Conservation (phyloP, 2,113 vertebrate genomes). For the Heterocephalus glaber region DNA sequence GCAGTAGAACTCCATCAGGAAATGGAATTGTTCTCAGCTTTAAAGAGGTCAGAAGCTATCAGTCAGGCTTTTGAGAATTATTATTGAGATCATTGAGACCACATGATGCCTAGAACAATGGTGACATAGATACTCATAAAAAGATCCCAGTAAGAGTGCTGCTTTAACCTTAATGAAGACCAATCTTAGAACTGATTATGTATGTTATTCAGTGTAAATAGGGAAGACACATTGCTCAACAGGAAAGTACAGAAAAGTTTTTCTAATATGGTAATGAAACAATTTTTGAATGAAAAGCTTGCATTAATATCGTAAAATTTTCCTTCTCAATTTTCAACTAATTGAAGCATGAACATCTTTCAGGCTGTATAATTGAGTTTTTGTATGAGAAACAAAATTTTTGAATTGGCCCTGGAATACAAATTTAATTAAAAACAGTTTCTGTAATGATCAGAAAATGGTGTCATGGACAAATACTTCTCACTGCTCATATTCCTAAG, state of each 20-base stretch:
- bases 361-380: slow-evolving; percentile 73
- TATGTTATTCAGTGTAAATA: not conserved
- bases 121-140: not conserved
- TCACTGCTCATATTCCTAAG: slow-evolving; percentile 61
- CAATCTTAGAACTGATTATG: not conserved
- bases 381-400: slow-evolving; percentile 78
- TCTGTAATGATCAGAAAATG: slow-evolving; percentile 69
- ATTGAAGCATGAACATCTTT: slow-evolving; percentile 75
- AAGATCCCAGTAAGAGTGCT: not conserved
- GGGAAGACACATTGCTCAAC: not conserved
- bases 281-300: slow-evolving; percentile 65
- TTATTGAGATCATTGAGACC: not conserved
- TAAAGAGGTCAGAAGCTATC: not conserved
- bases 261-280: slow-evolving; percentile 25
- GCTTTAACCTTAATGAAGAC: not conserved
- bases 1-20: not conserved
- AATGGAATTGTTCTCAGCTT: not conserved
- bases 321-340: slow-evolving; percentile 64
- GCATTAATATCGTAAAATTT: slow-evolving; percentile 52
- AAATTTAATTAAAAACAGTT: slow-evolving; percentile 79
- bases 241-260: not conserved
- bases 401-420: slow-evolving; percentile 69
- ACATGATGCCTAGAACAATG: not conserved
- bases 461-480: slow-evolving; percentile 65
- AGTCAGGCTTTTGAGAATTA: not conserved